A percentile compares a stretch with the other conserved stretches of the same genome.
These are phyloP conservation scores for Neotoma lepida DNA, from an alignment of 2,113 vertebrate species.

Conservation along the genomic window DNA sequence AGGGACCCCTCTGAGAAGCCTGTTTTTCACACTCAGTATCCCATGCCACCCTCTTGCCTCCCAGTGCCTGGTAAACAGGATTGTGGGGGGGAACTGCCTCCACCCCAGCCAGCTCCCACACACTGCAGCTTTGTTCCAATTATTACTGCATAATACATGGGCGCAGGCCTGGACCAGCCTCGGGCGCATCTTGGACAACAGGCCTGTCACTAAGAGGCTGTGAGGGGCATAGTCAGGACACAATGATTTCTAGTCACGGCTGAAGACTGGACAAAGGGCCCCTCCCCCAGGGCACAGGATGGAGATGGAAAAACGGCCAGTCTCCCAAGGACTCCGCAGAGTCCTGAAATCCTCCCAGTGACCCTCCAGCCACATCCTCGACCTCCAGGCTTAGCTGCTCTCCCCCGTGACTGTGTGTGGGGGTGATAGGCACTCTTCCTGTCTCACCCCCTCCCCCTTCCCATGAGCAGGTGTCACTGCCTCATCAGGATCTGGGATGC, in stretches of 20 bases:
- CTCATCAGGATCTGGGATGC: not conserved
- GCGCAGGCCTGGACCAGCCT: slow-evolving; percentile 73
- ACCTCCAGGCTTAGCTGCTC: not conserved
- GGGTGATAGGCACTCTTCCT: not conserved
- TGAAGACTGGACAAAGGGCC: slow-evolving; percentile 18
- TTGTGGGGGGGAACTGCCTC: slow-evolving; percentile 14
- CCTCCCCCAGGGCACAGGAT: not conserved
- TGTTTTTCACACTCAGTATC: not conserved
- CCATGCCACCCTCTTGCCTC: not conserved
- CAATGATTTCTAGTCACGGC: slow-evolving; percentile 74
- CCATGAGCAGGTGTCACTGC: not conserved
- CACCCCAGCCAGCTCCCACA: slow-evolving; percentile 42
- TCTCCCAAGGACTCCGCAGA: not conserved
- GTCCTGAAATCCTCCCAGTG: not conserved
- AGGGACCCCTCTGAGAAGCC: not conserved
- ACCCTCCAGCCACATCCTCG: not conserved
- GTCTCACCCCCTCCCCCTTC: not conserved
- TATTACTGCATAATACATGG: slow-evolving; percentile 74
- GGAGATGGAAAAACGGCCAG: not conserved
- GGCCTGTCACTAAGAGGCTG: slow-evolving; percentile 71
- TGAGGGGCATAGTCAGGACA: slow-evolving; percentile 65
- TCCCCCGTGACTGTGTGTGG: not conserved
- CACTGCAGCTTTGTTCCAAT: slow-evolving; percentile 76
- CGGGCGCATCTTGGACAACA: slow-evolving; percentile 77
- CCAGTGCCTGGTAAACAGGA: slow-evolving; percentile 75